Evolutionary conservation across 2,113 vertebrate genomes (phyloP).

Genomic region (Psilopsiagon aurifrons): DNA sequence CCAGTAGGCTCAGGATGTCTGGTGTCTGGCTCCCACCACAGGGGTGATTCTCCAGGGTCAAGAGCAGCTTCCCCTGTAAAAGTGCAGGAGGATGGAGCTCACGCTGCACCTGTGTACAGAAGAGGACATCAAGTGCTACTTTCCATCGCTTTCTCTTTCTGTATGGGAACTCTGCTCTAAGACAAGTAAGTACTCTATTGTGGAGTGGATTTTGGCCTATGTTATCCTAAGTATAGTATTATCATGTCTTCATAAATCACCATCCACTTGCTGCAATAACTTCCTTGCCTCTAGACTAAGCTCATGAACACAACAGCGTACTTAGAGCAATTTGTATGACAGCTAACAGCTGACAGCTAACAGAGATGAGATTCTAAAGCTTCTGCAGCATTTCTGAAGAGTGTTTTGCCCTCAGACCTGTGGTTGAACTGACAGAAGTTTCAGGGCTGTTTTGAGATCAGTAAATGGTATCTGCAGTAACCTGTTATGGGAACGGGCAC

Average conservation of each 20-base stretch:
- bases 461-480: neutral
- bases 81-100: neutral
- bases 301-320: neutral
- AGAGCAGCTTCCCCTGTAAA: neutral
- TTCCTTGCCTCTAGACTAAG: neutral
- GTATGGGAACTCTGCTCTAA: neutral
- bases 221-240: neutral
- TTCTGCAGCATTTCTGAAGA: neutral
- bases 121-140: neutral
- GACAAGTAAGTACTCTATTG: neutral
- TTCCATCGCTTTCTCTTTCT: neutral
- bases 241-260: neutral
- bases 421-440: neutral
- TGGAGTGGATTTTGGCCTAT: neutral
- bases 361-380: neutral
- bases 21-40: neutral
- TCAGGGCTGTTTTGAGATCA: neutral
- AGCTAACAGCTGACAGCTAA: neutral
- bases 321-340: neutral
- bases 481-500: neutral
- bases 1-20: neutral
- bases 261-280: neutral
- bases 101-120: neutral
- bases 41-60: neutral
- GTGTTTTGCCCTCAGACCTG: neutral